phyloP scores from a whole-genome alignment of 1,140 invertebrate species.

The Anoplolepis gracilipes region DNA sequence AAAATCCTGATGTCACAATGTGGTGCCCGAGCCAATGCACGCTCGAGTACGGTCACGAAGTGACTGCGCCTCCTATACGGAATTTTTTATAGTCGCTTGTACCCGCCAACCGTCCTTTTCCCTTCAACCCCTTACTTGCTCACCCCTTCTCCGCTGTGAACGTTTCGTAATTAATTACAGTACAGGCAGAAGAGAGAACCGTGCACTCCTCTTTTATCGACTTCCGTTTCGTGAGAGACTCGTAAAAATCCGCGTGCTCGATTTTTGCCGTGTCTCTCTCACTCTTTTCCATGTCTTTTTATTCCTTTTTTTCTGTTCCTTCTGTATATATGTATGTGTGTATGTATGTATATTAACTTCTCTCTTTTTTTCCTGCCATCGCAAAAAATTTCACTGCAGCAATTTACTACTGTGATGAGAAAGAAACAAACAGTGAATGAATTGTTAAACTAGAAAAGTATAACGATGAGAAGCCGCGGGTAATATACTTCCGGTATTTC shows the following conservation, averaged over 20 bases:
- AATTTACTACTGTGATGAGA: constrained; percentile 16
- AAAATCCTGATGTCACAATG: constrained; percentile 55
- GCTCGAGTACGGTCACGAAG: constrained; percentile 45
- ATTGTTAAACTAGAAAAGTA: constrained; percentile 33
- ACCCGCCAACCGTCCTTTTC: background rate
- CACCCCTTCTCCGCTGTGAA: constrained; percentile 47
- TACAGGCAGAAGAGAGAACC: constrained; percentile 21
- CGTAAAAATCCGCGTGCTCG: constrained; percentile 78
- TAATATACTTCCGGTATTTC: background rate
- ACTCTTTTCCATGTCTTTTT: constrained; percentile 61
- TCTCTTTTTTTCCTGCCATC: background rate
- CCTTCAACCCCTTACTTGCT: background rate
- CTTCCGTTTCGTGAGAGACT: constrained; percentile 75
- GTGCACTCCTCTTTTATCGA: constrained; percentile 79
- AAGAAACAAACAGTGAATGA: constrained; percentile 26
- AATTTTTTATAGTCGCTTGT: constrained; percentile 52
- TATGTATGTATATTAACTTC: background rate
- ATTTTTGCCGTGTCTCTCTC: constrained; percentile 55
- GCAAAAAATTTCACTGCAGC: constrained; percentile 20
- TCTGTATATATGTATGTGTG: background rate
- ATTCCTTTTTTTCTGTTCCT: background rate
- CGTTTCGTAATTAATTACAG: constrained; percentile 81
- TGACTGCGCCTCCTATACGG: constrained; percentile 39
- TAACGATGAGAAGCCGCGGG: constrained; percentile 28
- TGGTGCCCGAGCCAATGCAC: constrained; percentile 35